Base-by-base conservation (phyloP, 2,113 vertebrate genomes). In the Ranitomeya variabilis region DNA sequence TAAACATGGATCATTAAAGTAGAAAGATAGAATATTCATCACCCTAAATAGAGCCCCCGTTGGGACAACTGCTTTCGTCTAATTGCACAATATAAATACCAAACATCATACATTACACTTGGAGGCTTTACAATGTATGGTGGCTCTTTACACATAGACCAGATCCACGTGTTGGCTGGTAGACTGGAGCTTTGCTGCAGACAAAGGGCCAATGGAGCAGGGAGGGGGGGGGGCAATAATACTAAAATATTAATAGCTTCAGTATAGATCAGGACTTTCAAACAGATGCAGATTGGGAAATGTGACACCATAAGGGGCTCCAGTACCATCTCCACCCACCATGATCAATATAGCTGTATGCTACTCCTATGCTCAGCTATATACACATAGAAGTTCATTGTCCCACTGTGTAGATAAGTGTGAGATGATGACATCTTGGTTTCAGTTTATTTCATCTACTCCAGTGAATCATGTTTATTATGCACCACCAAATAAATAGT, bases 1-100 rank as follows among this genome's bases (percentile, higher is more conserved):
- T 94, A 94, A 96, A 95, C 93, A 95, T 21, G 92, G 93, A 89
- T 92, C 94, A 94, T 96, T 95, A 95, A 95, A 95, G 94, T 93
- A 78, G 90, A 90, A 92, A 92, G 93, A 92, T 93, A 95, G 94
- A 92, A 94, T 95, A 96, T 96, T 95, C 94, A 94, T 96, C 95
- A 95, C 92, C 91, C 90, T 94, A 94, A 96, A 93, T 94, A 94
- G 94, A 92, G 94, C 93, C 94, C 95, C 95, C 92, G 90, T 92
- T 94, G 95, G 94, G 94, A 94, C 92, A 96, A 95, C 94, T 92
- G 95, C 94, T 94, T 91, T 77, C 13, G 83, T 93, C 92, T 95
- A 96, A 96, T 96, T 96, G 92, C 87, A 23, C 92, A 92, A 91
- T 92, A 95, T 93, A 94, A 95, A 95, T 91, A 92, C 92, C 37